phyloP scores from a whole-genome alignment of 2,797 vertebrate genomes.

The Remorina albescens region DNA sequence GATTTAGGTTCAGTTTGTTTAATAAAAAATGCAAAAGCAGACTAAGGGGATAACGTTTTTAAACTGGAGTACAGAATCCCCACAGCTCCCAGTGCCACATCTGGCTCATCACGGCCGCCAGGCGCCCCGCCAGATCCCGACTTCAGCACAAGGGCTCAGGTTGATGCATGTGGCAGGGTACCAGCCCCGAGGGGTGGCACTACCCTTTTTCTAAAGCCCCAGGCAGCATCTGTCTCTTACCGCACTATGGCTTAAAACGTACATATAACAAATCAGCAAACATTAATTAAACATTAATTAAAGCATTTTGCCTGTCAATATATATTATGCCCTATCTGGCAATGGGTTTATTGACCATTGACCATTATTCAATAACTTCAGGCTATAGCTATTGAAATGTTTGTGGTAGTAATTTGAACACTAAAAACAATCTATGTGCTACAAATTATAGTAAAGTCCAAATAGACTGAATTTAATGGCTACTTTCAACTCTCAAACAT shows the following conservation, averaged over 20 bases:
- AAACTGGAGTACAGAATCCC: slow-evolving; percentile 69
- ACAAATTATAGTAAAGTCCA: background rate
- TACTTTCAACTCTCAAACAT: slow-evolving; percentile 1
- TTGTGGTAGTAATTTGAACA: background rate
- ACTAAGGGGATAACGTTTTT: slow-evolving; percentile 43
- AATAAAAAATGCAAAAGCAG: slow-evolving; percentile 39
- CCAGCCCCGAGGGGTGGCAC: slow-evolving; percentile 35
- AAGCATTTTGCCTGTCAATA: background rate
- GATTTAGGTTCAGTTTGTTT: slow-evolving; percentile 38
- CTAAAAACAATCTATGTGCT: background rate
- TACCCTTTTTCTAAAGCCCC: slow-evolving; percentile 51
- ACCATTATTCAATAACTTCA: background rate
- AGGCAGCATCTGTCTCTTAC: slow-evolving; percentile 19
- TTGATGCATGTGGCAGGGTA: slow-evolving; percentile 70
- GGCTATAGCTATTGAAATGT: background rate
- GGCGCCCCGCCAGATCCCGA: slow-evolving; percentile 67
- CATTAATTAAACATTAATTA: too few relatives aligned
- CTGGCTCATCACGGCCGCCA: slow-evolving; percentile 78
- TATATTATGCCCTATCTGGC: background rate
- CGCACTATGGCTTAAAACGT: background rate
- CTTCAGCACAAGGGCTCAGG: slow-evolving; percentile 68
- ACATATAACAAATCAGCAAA: slow-evolving; percentile 4
- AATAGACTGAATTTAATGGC: background rate
- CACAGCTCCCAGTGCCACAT: slow-evolving; percentile 78
- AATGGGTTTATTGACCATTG: background rate